Evolutionary conservation across 2,113 vertebrate species (phyloP).

Genomic region (Ammodytes marinus): DNA sequence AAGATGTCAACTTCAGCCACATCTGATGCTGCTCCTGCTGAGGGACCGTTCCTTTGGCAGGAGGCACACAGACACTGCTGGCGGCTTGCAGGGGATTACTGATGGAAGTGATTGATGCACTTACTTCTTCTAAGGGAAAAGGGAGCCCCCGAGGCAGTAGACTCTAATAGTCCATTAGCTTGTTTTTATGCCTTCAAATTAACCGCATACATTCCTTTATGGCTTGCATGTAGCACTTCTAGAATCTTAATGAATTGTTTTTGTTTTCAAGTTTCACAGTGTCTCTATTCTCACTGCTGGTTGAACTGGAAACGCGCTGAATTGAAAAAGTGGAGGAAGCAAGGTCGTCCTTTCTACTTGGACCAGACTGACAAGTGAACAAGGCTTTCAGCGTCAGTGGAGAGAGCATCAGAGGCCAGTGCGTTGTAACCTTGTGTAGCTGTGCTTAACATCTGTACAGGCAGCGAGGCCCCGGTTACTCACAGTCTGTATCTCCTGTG

Average conservation of each 20-base stretch:
- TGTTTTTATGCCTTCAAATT: slow-evolving; percentile 74
- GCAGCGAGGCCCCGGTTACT: slow-evolving; percentile 13
- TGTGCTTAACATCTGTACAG: slow-evolving; percentile 55
- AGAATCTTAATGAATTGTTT: slow-evolving; percentile 77
- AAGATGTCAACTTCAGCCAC: slow-evolving; percentile 67
- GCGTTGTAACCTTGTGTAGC: slow-evolving; percentile 56
- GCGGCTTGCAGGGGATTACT: slow-evolving; percentile 70
- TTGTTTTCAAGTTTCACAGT: slow-evolving; percentile 66
- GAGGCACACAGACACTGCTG: slow-evolving; percentile 50
- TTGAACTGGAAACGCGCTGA: slow-evolving; percentile 14
- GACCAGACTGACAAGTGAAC: slow-evolving; percentile 30
- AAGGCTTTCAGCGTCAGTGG: slow-evolving; percentile 26
- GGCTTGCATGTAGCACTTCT: slow-evolving; percentile 52
- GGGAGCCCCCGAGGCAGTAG: slow-evolving; percentile 62
- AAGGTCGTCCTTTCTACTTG: slow-evolving; percentile 52
- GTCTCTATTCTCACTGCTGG: not conserved
- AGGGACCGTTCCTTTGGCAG: slow-evolving; percentile 44
- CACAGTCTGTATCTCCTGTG: slow-evolving; percentile 4
- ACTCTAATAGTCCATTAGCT: slow-evolving; percentile 79
- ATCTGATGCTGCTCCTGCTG: slow-evolving; percentile 40
- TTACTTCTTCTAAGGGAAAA: slow-evolving; percentile 57
- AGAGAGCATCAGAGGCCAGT: slow-evolving; percentile 27
- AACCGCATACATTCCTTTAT: slow-evolving; percentile 75
- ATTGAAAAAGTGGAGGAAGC: slow-evolving; percentile 3
- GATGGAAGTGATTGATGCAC: slow-evolving; percentile 77